phyloP scores from a whole-genome alignment of 2,797 vertebrate species.

The Notamacropus eugenii region DNA sequence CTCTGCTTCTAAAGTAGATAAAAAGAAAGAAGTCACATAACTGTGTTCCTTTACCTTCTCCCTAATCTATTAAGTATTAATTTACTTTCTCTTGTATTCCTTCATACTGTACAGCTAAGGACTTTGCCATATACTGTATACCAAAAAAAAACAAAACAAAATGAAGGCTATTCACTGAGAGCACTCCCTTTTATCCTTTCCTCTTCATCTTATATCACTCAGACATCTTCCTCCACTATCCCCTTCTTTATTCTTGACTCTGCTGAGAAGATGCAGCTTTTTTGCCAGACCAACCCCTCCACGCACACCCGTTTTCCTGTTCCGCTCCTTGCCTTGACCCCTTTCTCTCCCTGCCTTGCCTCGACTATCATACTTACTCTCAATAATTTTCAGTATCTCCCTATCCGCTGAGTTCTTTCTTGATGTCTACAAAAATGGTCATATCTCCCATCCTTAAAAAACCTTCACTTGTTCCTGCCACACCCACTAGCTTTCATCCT shows the following conservation, averaged over 20 bases:
- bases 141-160: background rate
- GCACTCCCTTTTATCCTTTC: background rate
- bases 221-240: background rate
- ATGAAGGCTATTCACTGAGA: background rate
- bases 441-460: background rate
- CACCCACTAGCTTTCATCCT: background rate
- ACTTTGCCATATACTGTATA: background rate
- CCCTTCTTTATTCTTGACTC: background rate
- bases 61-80: background rate
- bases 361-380: background rate
- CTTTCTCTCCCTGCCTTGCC: background rate
- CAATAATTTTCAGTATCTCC: background rate
- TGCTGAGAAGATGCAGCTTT: background rate
- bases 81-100: background rate
- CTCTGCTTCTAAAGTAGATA: background rate
- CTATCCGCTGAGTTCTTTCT: background rate
- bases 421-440: background rate
- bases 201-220: background rate
- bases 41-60: background rate
- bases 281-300: background rate
- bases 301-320: background rate
- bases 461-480: background rate
- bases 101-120: background rate
- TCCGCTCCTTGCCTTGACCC: background rate
- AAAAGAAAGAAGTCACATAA: background rate